Evolutionary conservation across 2,888 invertebrate genomes (phyloP).

Genomic region (Ellobium chinense): DNA sequence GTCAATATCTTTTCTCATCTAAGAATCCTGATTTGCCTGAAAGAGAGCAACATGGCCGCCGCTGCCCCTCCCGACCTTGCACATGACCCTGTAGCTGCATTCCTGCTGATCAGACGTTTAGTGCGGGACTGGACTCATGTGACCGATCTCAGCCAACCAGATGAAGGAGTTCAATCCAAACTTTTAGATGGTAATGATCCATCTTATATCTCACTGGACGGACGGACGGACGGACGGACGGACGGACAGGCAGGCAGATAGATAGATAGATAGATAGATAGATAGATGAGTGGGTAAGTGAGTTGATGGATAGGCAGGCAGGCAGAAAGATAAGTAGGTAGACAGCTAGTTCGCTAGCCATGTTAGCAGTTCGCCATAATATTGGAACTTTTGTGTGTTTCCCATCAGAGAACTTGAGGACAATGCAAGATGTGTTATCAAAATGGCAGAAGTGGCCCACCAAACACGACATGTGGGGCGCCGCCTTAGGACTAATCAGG

Average conservation of each 20-base stretch:
- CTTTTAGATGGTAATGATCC: background rate
- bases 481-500: constrained; percentile 12
- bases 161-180: background rate
- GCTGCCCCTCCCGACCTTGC: background rate
- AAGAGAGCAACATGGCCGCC: background rate
- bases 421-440: background rate
- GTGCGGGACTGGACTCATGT: constrained; percentile 20
- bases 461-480: background rate
- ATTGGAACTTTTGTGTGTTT: background rate
- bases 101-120: constrained; percentile 8
- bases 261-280: too few species aligned
- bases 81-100: constrained; percentile 12
- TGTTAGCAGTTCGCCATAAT: too few species aligned
- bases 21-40: constrained; percentile 4
- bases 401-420: background rate
- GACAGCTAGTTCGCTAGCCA: too few species aligned
- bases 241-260: too few species aligned
- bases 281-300: too few species aligned
- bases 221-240: too few species aligned
- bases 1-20: too few species aligned
- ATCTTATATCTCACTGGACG: too few species aligned
- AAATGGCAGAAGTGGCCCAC: constrained; percentile 29
- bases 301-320: too few species aligned
- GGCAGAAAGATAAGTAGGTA: too few species aligned
- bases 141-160: background rate